phyloP scores from a whole-genome alignment of 2,888 invertebrate genomes.

The Cryptus viduatorius region DNA sequence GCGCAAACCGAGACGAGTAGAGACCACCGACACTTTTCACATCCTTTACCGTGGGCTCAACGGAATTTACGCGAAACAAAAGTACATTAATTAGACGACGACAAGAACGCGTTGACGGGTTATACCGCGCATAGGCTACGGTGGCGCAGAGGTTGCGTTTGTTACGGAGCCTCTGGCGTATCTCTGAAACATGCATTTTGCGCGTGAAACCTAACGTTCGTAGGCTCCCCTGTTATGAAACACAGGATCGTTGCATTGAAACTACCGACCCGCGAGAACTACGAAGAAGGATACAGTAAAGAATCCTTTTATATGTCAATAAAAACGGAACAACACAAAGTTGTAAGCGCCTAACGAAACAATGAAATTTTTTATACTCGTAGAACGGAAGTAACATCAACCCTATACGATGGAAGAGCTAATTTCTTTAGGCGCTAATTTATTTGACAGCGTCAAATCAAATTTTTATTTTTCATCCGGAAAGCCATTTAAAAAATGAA shows the following conservation, averaged over 20 bases:
- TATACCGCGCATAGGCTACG: background rate
- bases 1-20: conserved; percentile 2
- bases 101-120: conserved; percentile 33
- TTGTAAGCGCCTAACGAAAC: background rate
- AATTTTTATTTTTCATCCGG: too few species aligned
- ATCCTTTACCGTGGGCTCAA: conserved; percentile 44
- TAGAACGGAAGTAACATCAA: background rate
- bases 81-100: conserved; percentile 58
- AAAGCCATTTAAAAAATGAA: too few species aligned
- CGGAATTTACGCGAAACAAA: conserved; percentile 53
- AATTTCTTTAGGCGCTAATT: too few species aligned
- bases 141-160: conserved; percentile 31
- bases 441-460: too few species aligned
- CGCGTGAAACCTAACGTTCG: conserved; percentile 4
- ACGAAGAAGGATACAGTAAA: background rate
- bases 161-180: conserved; percentile 2
- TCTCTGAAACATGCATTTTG: conserved; percentile 14
- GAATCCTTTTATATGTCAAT: background rate
- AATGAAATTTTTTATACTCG: background rate
- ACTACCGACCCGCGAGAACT: background rate
- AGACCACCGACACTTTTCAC: conserved; percentile 11
- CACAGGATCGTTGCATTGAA: background rate
- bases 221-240: background rate
- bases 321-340: background rate
- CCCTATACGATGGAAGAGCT: too few species aligned